phyloP scores from a whole-genome alignment of 2,888 invertebrate species.

The Tridacna crocea region DNA sequence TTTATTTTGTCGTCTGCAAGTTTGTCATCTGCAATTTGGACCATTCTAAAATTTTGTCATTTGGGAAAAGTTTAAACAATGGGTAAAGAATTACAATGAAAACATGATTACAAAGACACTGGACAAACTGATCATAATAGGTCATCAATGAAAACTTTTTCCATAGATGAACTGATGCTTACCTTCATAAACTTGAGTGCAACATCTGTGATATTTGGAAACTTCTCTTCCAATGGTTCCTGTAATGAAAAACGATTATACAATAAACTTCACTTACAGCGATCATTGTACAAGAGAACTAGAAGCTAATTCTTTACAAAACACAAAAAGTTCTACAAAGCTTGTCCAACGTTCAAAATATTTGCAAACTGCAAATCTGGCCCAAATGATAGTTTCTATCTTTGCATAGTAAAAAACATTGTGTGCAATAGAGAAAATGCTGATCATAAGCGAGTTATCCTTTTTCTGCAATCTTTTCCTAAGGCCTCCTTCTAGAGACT shows the following conservation, averaged over 20 bases:
- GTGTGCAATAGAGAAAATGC: neutral
- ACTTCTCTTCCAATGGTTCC: conserved; percentile 93
- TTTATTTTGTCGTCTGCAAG: too few species aligned
- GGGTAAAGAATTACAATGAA: too few species aligned
- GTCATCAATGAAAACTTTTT: too few species aligned
- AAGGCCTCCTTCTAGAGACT: too few species aligned
- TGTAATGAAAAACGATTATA: conserved; percentile 54
- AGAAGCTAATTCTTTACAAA: neutral
- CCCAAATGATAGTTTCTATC: too few species aligned
- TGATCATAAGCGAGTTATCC: neutral
- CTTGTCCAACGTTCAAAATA: too few species aligned
- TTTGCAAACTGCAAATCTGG: too few species aligned
- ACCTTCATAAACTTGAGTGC: conserved; percentile 82
- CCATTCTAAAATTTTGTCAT: too few species aligned
- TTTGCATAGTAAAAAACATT: neutral
- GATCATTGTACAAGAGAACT: neutral
- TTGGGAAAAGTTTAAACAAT: too few species aligned
- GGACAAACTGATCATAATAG: neutral
- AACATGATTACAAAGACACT: neutral
- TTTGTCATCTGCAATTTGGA: too few species aligned
- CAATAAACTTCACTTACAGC: neutral
- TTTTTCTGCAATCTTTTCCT: neutral
- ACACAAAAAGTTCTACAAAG: neutral
- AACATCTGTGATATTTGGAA: conserved; percentile 87
- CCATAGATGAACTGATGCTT: neutral